Percentiles rank a stretch among this genome's conserved stretches.
Evolutionary conservation across 2,113 vertebrate species (phyloP).

Genomic region (Calidris pygmaea): DNA sequence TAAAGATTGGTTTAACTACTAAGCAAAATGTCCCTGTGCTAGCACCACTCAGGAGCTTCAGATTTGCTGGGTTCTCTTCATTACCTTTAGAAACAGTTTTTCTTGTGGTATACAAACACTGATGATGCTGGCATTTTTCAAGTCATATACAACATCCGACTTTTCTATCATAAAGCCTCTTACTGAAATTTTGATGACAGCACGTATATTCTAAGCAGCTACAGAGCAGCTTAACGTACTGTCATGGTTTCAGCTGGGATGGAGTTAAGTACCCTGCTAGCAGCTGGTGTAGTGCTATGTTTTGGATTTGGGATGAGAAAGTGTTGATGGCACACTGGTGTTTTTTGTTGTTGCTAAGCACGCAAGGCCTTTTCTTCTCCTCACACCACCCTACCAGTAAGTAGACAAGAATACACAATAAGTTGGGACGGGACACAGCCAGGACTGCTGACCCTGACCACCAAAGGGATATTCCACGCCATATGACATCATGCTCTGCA

Average conservation of each 20-base stretch:
- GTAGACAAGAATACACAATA: background rate
- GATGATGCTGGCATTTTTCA: background rate
- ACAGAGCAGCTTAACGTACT: background rate
- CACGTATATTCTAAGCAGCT: background rate
- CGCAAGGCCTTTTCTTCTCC: background rate
- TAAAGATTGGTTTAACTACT: background rate
- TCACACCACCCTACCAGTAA: background rate
- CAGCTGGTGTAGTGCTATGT: background rate
- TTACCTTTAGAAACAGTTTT: background rate
- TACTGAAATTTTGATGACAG: background rate
- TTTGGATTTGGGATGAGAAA: background rate
- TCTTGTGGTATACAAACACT: background rate
- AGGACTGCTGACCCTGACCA: background rate
- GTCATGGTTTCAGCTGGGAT: background rate
- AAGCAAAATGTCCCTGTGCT: background rate
- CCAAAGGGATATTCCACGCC: background rate
- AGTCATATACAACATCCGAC: background rate
- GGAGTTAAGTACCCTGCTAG: background rate
- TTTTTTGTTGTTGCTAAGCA: background rate
- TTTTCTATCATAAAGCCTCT: background rate
- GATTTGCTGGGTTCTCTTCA: background rate
- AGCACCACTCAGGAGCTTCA: background rate
- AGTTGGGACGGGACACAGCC: background rate
- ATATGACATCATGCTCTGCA: background rate
- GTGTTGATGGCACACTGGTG: background rate